These are phyloP conservation scores for Acanthosepion pharaonis DNA, from an alignment of 2,888 invertebrate species.

Conservation along the genomic window DNA sequence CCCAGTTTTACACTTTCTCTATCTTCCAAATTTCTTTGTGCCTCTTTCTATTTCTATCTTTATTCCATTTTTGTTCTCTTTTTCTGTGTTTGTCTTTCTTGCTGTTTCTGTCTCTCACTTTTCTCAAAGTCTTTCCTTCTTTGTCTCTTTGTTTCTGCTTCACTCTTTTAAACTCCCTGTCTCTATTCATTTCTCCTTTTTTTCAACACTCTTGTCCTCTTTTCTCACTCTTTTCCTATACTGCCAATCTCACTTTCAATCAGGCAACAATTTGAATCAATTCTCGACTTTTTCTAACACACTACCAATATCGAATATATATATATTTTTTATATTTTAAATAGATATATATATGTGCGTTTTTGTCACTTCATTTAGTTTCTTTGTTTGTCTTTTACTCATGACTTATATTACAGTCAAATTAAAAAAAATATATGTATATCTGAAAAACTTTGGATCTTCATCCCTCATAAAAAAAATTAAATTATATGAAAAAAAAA, in stretches of 20 bases:
- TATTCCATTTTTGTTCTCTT: too few species aligned
- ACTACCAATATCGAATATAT: constrained; percentile 6
- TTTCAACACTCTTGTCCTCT: neutral
- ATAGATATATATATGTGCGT: neutral
- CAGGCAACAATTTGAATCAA: neutral
- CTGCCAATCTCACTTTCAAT: neutral
- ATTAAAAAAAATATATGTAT: neutral
- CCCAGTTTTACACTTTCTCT: too few species aligned
- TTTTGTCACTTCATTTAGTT: neutral
- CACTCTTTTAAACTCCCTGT: neutral
- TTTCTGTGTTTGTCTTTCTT: too few species aligned
- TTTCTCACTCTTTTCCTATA: neutral
- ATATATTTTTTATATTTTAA: neutral
- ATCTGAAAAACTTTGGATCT: constrained; percentile 2
- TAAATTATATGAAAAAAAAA: neutral
- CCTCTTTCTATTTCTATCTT: too few species aligned
- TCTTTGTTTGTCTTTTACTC: neutral
- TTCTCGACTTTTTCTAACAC: neutral
- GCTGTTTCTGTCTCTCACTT: neutral
- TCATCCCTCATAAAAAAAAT: neutral
- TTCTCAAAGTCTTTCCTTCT: neutral
- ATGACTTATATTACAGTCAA: neutral
- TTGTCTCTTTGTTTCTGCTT: neutral
- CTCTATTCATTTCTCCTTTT: neutral
- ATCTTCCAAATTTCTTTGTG: too few species aligned